phyloP scores from a whole-genome alignment of 2,113 vertebrate species.

The Pan troglodytes region NHGRI_mPanTro3-v2.1_pri NC_072401.2:20853001-20853500 shows the following conservation, averaged over 20 bases:
- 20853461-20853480: neutral
- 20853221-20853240: neutral
- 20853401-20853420: neutral
- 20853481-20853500: neutral
- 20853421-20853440: neutral
- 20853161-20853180: neutral
- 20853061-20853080: neutral
- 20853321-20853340: neutral
- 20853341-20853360: neutral
- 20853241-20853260: neutral
- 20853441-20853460: neutral
- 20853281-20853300: neutral
- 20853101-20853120: neutral
- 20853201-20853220: neutral
- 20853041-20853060: neutral
- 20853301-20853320: neutral
- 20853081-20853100: neutral
- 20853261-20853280: neutral
- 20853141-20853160: neutral
- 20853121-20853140: neutral
- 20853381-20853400: neutral
- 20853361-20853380: neutral
- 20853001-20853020: neutral
- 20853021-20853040: neutral
- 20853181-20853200: neutral